These are phyloP conservation scores for Pangasius krempfi DNA, from an alignment of 2,797 vertebrate species.

Conservation along the genomic window DNA sequence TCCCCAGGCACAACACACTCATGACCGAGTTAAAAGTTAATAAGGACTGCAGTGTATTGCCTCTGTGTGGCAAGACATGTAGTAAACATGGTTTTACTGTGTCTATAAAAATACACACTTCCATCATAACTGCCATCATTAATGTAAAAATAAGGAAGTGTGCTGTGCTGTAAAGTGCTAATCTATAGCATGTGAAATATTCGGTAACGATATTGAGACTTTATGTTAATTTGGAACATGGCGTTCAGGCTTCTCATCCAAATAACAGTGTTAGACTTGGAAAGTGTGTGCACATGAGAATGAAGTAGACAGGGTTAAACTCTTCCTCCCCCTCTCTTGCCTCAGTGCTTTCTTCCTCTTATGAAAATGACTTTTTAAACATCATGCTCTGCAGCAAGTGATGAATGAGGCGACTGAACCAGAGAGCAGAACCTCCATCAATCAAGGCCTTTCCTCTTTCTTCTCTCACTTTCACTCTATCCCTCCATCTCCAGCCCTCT, in stretches of 20 bases:
- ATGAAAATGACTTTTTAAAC: slow-evolving; percentile 62
- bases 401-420: slow-evolving; percentile 62
- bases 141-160: not conserved
- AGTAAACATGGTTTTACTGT: slow-evolving; percentile 3
- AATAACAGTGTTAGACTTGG: not conserved
- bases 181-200: not conserved
- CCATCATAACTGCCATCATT: slow-evolving; percentile 11
- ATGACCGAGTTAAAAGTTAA: slow-evolving; percentile 46
- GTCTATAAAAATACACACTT: slow-evolving; percentile 2
- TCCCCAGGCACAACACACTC: slow-evolving; percentile 29
- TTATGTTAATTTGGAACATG: slow-evolving; percentile 10
- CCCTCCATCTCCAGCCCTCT: slow-evolving; percentile 26
- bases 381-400: slow-evolving; percentile 50
- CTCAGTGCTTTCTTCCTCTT: slow-evolving; percentile 29
- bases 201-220: not conserved
- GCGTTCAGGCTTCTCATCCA: not conserved
- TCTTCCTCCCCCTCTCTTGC: slow-evolving; percentile 26
- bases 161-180: not conserved
- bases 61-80: slow-evolving; percentile 22
- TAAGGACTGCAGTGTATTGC: slow-evolving; percentile 40
- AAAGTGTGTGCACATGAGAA: not conserved
- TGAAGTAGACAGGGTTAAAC: slow-evolving; percentile 31
- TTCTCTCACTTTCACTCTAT: slow-evolving; percentile 31
- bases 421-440: slow-evolving; percentile 47
- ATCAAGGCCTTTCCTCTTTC: slow-evolving; percentile 40